Conservation (phyloP, 1,140 invertebrate genomes). For the Orussus abietinus region DNA sequence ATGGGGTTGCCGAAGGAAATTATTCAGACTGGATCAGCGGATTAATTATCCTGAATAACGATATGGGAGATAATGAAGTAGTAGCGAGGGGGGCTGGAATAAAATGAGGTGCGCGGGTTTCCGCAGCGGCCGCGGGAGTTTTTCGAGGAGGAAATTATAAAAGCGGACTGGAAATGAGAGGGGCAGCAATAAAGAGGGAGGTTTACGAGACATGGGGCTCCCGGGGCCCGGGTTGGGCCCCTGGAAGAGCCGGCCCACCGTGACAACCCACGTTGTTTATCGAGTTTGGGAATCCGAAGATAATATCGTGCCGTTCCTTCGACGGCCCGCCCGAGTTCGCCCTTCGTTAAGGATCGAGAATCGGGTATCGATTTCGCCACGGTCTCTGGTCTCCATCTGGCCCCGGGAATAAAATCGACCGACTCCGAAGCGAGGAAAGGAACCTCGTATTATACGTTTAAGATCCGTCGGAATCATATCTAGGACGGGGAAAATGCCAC, state of each 20-base stretch:
- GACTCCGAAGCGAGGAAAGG: too few relatives aligned
- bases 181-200: slow-evolving; percentile 43
- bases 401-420: too few relatives aligned
- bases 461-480: too few relatives aligned
- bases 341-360: slow-evolving; percentile 19
- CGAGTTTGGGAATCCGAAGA: slow-evolving; percentile 24
- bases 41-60: too few relatives aligned
- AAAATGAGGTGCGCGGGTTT: neutral
- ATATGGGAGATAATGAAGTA: too few relatives aligned
- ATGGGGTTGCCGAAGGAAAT: neutral
- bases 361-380: neutral
- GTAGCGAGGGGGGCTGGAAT: neutral
- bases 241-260: slow-evolving; percentile 12
- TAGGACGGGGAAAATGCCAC: too few relatives aligned
- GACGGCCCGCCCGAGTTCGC: slow-evolving; percentile 6
- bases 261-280: slow-evolving; percentile 28
- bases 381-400: too few relatives aligned
- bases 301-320: slow-evolving; percentile 13
- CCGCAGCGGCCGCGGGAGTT: slow-evolving; percentile 17
- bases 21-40: too few relatives aligned
- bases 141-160: slow-evolving; percentile 44
- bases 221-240: slow-evolving; percentile 26
- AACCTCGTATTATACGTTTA: too few relatives aligned
- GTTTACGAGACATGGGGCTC: slow-evolving; percentile 43
- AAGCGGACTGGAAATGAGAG: slow-evolving; percentile 42